phyloP scores from a whole-genome alignment of 1,140 invertebrate species.

The Colletes gigas region DNA sequence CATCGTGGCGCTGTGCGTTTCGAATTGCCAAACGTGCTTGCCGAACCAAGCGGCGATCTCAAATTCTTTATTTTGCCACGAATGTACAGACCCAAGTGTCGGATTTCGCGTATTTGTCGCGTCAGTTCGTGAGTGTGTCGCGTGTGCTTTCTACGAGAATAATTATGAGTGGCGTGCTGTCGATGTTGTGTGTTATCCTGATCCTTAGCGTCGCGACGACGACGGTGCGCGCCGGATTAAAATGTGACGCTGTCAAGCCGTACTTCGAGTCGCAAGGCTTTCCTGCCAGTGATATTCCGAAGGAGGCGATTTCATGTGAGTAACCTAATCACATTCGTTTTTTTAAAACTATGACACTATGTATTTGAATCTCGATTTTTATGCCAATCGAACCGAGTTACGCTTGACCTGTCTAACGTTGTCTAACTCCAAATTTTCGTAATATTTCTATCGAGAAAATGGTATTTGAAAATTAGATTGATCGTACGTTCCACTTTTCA shows the following conservation, averaged over 20 bases:
- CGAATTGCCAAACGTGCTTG: slow-evolving; percentile 6
- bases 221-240: slow-evolving; percentile 65
- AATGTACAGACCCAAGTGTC: slow-evolving; percentile 48
- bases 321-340: not conserved
- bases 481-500: too few relatives aligned
- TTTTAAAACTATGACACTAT: not conserved
- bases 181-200: slow-evolving; percentile 69
- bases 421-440: too few relatives aligned
- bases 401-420: too few relatives aligned
- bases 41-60: not conserved
- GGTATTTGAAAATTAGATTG: not conserved
- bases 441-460: too few relatives aligned
- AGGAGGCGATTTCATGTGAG: slow-evolving; percentile 78
- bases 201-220: slow-evolving; percentile 66
- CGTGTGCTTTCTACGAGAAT: slow-evolving; percentile 29
- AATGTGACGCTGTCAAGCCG: slow-evolving; percentile 74
- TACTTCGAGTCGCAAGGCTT: slow-evolving; percentile 77
- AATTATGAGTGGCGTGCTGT: slow-evolving; percentile 69
- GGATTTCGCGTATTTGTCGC: slow-evolving; percentile 25
- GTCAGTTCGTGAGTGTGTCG: slow-evolving; percentile 48
- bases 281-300: slow-evolving; percentile 77
- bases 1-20: slow-evolving; percentile 18
- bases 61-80: not conserved
- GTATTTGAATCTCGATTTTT: not conserved
- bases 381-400: too few relatives aligned